Evolutionary conservation across 1,140 invertebrate genomes (phyloP).

Genomic region (Antheraea mylitta): DNA sequence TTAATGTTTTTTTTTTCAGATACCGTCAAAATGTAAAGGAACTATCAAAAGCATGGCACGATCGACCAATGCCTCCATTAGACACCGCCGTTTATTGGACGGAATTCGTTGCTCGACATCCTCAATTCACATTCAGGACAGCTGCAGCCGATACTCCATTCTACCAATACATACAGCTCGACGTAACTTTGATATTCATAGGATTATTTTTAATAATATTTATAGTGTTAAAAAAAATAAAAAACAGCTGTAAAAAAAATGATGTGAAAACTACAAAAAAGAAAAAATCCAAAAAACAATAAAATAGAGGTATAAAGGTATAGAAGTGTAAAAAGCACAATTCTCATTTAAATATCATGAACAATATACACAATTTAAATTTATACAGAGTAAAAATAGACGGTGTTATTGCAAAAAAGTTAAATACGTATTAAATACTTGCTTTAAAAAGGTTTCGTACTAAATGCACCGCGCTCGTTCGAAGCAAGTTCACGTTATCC

Average conservation of each 20-base stretch:
- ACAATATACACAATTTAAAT: too few species aligned
- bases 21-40: conserved; percentile 58
- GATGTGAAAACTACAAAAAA: conserved; percentile 12
- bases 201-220: conserved; percentile 24
- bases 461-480: too few species aligned
- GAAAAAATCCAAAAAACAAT: conserved; percentile 18
- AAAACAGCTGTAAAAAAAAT: neutral
- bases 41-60: conserved; percentile 75
- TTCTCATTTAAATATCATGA: too few species aligned
- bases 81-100: conserved; percentile 82
- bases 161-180: conserved; percentile 82
- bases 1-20: conserved; percentile 42
- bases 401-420: too few species aligned
- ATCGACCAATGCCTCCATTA: conserved; percentile 75
- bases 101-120: conserved; percentile 81
- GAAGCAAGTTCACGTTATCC: too few species aligned
- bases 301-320: conserved; percentile 5
- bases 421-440: too few species aligned
- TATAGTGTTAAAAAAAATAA: conserved; percentile 16
- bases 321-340: too few species aligned
- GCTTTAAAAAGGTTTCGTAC: too few species aligned
- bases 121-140: conserved; percentile 79
- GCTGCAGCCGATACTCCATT: conserved; percentile 79
- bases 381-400: too few species aligned
- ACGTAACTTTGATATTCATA: conserved; percentile 69